phyloP scores from a whole-genome alignment of 2,797 vertebrate species.

The Cyclopterus lumpus region DNA sequence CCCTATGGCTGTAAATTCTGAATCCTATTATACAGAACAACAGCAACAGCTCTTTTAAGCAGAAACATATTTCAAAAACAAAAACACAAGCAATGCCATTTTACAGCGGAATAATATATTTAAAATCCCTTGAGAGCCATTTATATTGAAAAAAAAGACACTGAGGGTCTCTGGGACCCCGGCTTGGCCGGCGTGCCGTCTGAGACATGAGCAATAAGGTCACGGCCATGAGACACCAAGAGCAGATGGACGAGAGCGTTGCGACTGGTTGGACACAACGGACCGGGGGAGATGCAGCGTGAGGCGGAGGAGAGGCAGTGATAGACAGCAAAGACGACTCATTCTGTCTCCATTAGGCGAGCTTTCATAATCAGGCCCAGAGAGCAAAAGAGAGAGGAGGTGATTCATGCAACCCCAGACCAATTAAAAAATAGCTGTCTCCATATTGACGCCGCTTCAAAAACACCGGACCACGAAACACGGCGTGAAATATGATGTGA shows the following conservation, averaged over 20 bases:
- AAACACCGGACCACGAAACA: conserved; percentile 20
- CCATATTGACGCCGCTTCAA: conserved; percentile 28
- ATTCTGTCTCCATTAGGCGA: conserved; percentile 65
- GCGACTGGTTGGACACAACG: conserved; percentile 44
- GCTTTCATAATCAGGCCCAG: conserved; percentile 63
- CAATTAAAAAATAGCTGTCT: conserved; percentile 62
- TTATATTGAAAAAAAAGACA: conserved; percentile 7
- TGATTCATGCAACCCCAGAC: conserved; percentile 60
- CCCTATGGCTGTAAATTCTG: background rate
- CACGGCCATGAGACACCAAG: conserved; percentile 40
- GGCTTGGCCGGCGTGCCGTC: background rate
- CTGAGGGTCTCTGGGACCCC: background rate
- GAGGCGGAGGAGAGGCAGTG: conserved; percentile 34
- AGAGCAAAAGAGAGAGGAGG: conserved; percentile 61
- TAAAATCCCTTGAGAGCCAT: background rate
- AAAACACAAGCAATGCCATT: conserved; percentile 8
- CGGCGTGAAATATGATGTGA: conserved; percentile 10
- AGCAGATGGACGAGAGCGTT: conserved; percentile 50
- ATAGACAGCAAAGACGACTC: conserved; percentile 61
- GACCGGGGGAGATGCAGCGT: conserved; percentile 15
- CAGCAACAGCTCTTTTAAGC: background rate
- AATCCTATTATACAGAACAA: background rate
- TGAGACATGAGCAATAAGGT: conserved; percentile 47
- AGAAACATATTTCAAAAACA: no score
- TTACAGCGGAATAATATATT: background rate